phyloP scores from a whole-genome alignment of 2,797 vertebrate species.

The Microhierax caerulescens region DNA sequence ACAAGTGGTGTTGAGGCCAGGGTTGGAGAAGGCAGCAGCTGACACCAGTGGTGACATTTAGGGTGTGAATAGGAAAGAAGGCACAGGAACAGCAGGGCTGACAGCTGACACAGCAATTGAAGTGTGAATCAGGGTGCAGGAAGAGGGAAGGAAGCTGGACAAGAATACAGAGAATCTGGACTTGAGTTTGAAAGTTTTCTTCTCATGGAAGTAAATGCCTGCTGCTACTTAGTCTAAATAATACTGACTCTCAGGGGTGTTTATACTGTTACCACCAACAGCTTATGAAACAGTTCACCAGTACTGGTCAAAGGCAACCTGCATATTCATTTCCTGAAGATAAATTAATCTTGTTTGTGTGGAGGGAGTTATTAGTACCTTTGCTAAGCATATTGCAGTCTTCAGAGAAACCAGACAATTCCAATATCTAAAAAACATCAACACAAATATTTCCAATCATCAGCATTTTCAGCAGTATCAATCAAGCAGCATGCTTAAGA shows the following conservation, averaged over 20 bases:
- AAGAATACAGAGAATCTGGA: not conserved
- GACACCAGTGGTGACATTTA: not conserved
- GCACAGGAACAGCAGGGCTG: not conserved
- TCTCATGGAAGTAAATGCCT: not conserved
- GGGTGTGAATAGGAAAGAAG: not conserved
- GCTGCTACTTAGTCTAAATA: not conserved
- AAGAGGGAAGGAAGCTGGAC: not conserved
- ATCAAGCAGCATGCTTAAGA: not conserved
- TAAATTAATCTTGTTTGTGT: not conserved
- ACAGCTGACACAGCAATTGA: not conserved
- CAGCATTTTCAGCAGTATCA: not conserved
- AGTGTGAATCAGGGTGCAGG: not conserved
- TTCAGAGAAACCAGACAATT: not conserved
- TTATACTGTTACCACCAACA: not conserved
- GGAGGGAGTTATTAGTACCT: not conserved
- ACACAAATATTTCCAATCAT: not conserved
- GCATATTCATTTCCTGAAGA: not conserved
- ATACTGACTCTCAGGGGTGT: not conserved
- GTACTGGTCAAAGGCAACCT: not conserved
- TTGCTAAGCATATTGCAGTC: not conserved
- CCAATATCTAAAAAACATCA: not conserved
- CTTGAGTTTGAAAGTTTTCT: not conserved
- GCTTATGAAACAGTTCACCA: not conserved
- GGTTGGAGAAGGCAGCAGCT: not conserved
- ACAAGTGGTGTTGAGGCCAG: not conserved